phyloP scores from a whole-genome alignment of 2,888 invertebrate genomes.

The Coelogynopora nodosa region DNA sequence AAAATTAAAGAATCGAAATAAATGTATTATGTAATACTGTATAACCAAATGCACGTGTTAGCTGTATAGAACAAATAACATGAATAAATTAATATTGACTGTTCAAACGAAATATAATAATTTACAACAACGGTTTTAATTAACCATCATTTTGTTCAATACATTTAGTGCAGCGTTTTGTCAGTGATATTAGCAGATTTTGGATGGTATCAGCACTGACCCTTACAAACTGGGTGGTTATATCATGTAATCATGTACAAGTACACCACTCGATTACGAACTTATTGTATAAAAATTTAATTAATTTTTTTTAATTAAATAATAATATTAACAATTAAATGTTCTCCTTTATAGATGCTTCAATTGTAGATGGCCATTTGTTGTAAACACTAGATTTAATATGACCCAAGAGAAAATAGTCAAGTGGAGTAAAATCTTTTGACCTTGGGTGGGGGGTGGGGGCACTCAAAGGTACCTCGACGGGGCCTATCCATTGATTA shows the following conservation, averaged over 20 bases:
- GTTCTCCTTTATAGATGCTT: background rate
- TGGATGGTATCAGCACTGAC: background rate
- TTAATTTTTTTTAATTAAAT: too few relatives aligned
- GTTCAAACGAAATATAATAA: background rate
- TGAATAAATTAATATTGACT: background rate
- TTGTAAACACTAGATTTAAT: background rate
- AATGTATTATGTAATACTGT: background rate
- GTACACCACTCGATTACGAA: too few relatives aligned
- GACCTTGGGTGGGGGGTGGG: background rate
- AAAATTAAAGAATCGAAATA: background rate
- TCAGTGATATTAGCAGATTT: background rate
- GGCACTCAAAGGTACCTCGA: background rate
- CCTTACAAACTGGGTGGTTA: background rate
- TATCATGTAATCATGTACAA: too few relatives aligned
- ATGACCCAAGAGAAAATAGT: background rate
- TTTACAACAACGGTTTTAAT: background rate
- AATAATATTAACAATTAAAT: background rate
- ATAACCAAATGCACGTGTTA: background rate
- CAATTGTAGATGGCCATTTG: background rate
- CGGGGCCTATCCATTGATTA: background rate
- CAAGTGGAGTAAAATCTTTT: background rate
- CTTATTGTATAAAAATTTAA: too few relatives aligned
- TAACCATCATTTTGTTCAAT: background rate
- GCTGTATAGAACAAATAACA: background rate
- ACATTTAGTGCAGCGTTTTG: background rate